Evolutionary conservation across 2,888 invertebrate species (phyloP).

Genomic region (Iselma pallidipennis): DNA sequence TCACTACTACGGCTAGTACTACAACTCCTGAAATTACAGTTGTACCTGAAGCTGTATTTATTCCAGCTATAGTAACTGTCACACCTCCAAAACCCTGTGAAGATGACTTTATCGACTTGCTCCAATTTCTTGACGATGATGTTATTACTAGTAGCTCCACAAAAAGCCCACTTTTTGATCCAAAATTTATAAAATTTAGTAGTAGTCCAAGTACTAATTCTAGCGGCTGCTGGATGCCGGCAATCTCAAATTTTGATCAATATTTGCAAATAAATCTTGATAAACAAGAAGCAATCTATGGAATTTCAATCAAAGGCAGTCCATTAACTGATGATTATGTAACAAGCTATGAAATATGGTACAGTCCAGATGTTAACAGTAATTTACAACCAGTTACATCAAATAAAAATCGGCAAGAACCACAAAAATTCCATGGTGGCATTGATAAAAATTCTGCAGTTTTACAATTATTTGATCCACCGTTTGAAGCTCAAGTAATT

Average conservation of each 20-base stretch:
- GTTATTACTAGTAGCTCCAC: constrained; percentile 63
- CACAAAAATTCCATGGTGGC: constrained; percentile 59
- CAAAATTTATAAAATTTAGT: constrained; percentile 60
- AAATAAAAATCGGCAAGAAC: neutral
- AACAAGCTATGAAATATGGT: constrained; percentile 74
- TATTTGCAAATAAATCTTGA: constrained; percentile 69
- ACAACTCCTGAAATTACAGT: neutral
- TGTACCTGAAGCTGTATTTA: constrained; percentile 8
- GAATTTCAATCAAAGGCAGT: constrained; percentile 73
- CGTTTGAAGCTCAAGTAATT: constrained; percentile 75
- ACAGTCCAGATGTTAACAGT: constrained; percentile 66
- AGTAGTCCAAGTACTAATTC: constrained; percentile 30
- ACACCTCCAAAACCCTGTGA: constrained; percentile 59
- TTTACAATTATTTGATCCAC: constrained; percentile 68
- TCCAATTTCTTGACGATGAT: constrained; percentile 59
- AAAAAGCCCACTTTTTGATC: constrained; percentile 57
- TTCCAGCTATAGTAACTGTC: constrained; percentile 35
- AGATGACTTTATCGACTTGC: constrained; percentile 55
- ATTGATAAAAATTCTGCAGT: constrained; percentile 62
- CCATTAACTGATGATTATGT: constrained; percentile 72
- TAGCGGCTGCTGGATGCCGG: constrained; percentile 74
- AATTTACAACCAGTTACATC: constrained; percentile 43
- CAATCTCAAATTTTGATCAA: constrained; percentile 62
- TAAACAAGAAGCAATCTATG: constrained; percentile 70
- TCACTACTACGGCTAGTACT: constrained; percentile 7